Evolutionary conservation across 2,888 invertebrate genomes (phyloP), one percentile per base, ranked within the genome.

Genomic region (Rotaria magnacalcarata): DNA sequence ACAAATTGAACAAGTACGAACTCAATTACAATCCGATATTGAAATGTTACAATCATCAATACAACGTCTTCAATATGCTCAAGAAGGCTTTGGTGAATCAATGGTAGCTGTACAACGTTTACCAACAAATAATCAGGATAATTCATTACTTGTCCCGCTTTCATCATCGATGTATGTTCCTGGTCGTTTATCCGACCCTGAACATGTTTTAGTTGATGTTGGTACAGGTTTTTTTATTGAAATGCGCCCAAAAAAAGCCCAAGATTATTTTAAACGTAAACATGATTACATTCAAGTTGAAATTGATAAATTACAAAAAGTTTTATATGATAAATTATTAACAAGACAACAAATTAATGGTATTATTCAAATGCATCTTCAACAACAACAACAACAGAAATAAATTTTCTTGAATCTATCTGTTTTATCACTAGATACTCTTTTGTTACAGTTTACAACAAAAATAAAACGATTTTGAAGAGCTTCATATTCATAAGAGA

Each of bases 81-180:
- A 87, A 67, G 85, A 87, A 52, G 85, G 86, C 52, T 87, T 87
- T 67, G 86, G 84, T n/a, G 85, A 58, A 34, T 87, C 87, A 16
- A 85, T 85, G 43, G 50, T 60, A 41, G 60, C 87, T 41, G 67
- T 86, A 41, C 56, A 84, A 41, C 86, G 84, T 41, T 47, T 87
- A 52, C 85, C 80, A 47, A 67, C 75, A 24, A 84, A 80, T 43
- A 67, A 94, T 88, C 93, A 94, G 90, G 95, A 95, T 89, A 95
- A 95, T 90, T 94, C 94, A 87, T 94, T 97, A 88, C 92, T 98
- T 41, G 96, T 98, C 27, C 98, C 98, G 2, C 92, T 98, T 24
- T 97, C 97, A 24, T 95, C 96, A 89, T 97, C 97, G 93, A 96
- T 98, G 95, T 99, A 97, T 92, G 96, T 98, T 75, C 95, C 96